Conservation (phyloP, 2,113 vertebrate species). For the Ciconia maguari region DNA sequence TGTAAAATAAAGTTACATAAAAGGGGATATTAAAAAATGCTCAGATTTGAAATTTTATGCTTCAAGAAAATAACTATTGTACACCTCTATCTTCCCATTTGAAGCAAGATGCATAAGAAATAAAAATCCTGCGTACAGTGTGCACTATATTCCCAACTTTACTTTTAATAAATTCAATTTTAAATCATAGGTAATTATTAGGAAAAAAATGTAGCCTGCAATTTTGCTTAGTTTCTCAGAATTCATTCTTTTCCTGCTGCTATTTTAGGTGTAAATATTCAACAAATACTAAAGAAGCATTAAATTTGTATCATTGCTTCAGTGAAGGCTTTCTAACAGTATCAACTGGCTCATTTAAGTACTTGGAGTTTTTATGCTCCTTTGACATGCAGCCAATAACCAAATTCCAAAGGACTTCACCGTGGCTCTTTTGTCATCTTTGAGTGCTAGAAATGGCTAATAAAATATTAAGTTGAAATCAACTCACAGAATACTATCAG, state of each 20-base stretch:
- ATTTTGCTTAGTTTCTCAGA: not conserved
- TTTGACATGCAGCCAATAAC: constrained; percentile 30
- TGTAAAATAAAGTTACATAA: not conserved
- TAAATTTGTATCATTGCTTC: not conserved
- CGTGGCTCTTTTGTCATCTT: not conserved
- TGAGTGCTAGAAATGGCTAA: not conserved
- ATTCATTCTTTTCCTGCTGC: not conserved
- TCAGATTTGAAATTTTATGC: not conserved
- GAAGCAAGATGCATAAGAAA: not conserved
- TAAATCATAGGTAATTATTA: not conserved
- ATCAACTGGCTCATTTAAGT: not conserved
- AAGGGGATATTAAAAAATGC: not conserved
- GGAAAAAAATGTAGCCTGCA: not conserved
- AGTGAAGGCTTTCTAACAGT: not conserved
- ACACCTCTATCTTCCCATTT: not conserved
- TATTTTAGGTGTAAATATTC: not conserved
- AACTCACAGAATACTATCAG: not conserved
- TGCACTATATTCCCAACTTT: not conserved
- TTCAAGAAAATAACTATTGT: not conserved
- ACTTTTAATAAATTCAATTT: not conserved
- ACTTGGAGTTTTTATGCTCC: not conserved
- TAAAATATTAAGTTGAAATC: not conserved
- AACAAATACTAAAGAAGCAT: not conserved
- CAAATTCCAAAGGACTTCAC: not conserved
- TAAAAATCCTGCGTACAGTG: not conserved